A percentile compares a stretch with the other conserved stretches of the same genome.
Evolutionary conservation across 1,140 invertebrate genomes (phyloP).

Genomic region (Conus ventricosus): DNA sequence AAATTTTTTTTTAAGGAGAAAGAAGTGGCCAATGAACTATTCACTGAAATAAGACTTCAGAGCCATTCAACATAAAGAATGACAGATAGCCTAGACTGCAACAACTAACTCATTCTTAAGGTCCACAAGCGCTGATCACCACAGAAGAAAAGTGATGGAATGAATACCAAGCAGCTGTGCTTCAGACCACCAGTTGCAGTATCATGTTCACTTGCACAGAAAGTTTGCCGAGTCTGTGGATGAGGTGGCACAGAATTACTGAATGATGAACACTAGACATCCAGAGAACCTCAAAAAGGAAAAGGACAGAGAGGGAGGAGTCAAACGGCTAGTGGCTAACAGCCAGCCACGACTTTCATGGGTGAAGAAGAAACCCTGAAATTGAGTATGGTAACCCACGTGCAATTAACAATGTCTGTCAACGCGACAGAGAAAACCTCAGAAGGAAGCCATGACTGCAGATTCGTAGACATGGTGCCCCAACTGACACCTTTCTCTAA

Average conservation of each 20-base stretch:
- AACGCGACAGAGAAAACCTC: neutral
- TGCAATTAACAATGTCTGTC: no score
- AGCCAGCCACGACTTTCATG: neutral
- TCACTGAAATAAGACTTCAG: neutral
- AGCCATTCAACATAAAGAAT: neutral
- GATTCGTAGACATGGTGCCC: neutral
- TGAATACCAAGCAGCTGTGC: slow-evolving; percentile 9
- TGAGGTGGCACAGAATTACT: neutral
- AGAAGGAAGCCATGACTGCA: neutral
- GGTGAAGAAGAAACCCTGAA: neutral
- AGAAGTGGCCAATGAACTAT: neutral
- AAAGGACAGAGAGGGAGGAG: neutral
- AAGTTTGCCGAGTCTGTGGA: neutral
- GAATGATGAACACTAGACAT: neutral
- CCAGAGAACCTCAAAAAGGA: neutral
- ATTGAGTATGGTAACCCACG: neutral
- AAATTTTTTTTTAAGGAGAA: neutral
- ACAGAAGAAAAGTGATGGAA: neutral
- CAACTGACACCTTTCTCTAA: neutral
- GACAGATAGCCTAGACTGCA: neutral
- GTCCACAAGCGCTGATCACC: neutral
- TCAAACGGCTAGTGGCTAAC: neutral
- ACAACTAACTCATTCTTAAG: neutral
- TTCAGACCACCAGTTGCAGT: neutral
- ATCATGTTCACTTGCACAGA: neutral